Conservation (phyloP, 2,797 vertebrate species). For the Anguilla pacifica region DNA sequence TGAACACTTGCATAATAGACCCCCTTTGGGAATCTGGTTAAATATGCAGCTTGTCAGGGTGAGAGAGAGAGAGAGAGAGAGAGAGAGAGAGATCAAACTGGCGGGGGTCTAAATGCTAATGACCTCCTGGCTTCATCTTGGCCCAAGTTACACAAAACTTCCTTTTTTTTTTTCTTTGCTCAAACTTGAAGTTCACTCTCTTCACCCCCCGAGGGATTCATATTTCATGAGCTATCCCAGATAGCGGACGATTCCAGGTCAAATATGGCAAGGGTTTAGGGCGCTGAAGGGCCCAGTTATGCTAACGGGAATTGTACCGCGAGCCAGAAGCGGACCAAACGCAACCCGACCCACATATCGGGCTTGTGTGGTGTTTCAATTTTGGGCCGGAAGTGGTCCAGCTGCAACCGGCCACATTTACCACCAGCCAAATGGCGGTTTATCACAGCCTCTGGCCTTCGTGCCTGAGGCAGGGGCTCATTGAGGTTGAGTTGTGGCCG, state of each 20-base stretch:
- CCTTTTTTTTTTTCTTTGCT: neutral
- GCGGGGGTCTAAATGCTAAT: constrained; percentile 2
- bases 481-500: neutral
- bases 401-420: neutral
- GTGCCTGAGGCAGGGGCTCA: too few relatives aligned
- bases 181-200: neutral
- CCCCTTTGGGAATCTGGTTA: neutral
- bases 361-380: too few relatives aligned
- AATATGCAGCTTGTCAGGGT: constrained; percentile 18
- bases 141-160: neutral
- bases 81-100: neutral
- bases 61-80: neutral
- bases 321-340: too few relatives aligned
- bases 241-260: too few relatives aligned
- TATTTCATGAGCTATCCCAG: too few relatives aligned
- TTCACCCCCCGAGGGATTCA: too few relatives aligned
- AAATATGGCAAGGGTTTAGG: neutral
- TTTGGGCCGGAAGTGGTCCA: too few relatives aligned
- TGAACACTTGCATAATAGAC: neutral
- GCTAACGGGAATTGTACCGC: too few relatives aligned
- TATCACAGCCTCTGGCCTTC: too few relatives aligned
- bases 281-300: too few relatives aligned
- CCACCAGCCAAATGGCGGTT: neutral
- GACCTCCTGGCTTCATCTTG: neutral
- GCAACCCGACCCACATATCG: too few relatives aligned